phyloP scores from a whole-genome alignment of 2,113 vertebrate species.

The Ursus arctos region DNA sequence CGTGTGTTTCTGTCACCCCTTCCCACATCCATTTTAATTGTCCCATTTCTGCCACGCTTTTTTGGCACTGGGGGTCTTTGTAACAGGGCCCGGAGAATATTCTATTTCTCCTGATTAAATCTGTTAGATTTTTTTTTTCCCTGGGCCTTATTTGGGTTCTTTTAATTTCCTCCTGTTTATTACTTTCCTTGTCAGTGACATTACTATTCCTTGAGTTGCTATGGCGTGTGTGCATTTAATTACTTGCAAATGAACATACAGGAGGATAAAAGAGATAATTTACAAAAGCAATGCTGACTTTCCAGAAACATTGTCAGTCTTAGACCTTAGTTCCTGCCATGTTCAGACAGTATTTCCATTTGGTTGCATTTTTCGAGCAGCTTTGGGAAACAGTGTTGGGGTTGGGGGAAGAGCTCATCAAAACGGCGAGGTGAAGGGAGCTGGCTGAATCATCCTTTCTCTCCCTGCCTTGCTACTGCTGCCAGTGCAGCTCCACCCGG shows the following conservation, averaged over 20 bases:
- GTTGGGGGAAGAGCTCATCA: too few species aligned
- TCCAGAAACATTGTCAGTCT: not conserved
- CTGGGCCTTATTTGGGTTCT: not conserved
- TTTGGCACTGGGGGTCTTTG: not conserved
- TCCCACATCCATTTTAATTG: not conserved
- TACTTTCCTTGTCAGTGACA: not conserved
- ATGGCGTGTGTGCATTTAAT: not conserved
- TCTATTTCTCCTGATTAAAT: not conserved
- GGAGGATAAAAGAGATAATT: not conserved
- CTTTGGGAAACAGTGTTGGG: not conserved
- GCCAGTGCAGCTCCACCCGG: not conserved
- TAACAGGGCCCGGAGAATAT: not conserved
- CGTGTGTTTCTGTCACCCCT: not conserved
- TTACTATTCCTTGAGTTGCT: not conserved
- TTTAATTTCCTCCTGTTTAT: constrained; percentile 36
- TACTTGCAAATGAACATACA: not conserved
- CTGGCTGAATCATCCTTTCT: not conserved
- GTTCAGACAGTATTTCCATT: not conserved
- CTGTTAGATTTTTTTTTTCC: not conserved
- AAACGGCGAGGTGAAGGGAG: not conserved
- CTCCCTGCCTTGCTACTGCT: not conserved
- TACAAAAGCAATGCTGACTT: not conserved
- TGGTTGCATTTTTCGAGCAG: not conserved
- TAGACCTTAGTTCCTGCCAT: not conserved
- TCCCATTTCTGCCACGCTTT: not conserved